Evolutionary conservation across 1,140 invertebrate genomes (phyloP), one percentile per base, ranked within the genome.

Genomic region (Diorhabda carinulata): DNA sequence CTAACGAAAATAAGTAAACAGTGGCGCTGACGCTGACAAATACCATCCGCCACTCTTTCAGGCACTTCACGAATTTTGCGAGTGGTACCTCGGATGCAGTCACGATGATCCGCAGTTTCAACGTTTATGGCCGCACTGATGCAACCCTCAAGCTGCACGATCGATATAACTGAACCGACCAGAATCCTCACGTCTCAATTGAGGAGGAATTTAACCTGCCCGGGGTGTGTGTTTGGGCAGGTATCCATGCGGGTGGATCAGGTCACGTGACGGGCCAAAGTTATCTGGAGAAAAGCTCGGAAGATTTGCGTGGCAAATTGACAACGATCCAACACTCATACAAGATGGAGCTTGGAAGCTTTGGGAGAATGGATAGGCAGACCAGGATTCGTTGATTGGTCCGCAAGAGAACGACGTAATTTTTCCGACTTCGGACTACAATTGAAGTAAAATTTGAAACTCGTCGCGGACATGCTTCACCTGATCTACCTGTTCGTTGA

Each of bases 371-470:
- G 45, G 45, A 52, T 9, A 52, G 45, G 45, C 5, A 52, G 45
- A 52, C 45, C 45, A 52, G 45, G 45, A 52, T 6, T 52, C 45
- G 45, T 52, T 52, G 45, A 52, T 5, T n/a, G 5, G 5, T 1
- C 10, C 10, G 41, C 58, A 60, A 47, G 45, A 47, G 45, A 8
- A 5, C 45, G 4, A 82, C 7, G 80, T 72, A 1, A 70, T 73
- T 74, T 86, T 83, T 45, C 82, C 78, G 3, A 47, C 45, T 8
- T 47, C 45, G n/a, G n/a, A n/a, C n/a, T n/a, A n/a, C n/a, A n/a
- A n/a, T n/a, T n/a, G n/a, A n/a, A n/a, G n/a, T n/a, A n/a, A n/a
- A n/a, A n/a, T n/a, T n/a, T n/a, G n/a, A n/a, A n/a, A n/a, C n/a
- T n/a, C n/a, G n/a, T n/a, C n/a, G n/a, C n/a, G n/a, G n/a, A n/a